phyloP scores from a whole-genome alignment of 2,113 vertebrate genomes.

The Rhodinocichla rosea region DNA sequence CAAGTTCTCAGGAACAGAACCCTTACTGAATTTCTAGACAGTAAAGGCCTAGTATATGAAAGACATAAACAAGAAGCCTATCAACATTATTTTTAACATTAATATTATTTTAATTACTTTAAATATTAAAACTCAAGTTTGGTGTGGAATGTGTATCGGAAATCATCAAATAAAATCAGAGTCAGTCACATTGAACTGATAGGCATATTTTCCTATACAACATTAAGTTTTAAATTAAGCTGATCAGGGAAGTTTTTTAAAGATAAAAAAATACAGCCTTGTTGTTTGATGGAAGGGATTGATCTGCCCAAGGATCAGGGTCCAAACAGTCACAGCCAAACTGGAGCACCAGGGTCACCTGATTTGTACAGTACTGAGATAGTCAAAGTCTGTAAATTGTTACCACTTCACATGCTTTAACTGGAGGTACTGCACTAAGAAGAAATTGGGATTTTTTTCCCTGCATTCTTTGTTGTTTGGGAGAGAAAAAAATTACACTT shows the following conservation, averaged over 20 bases:
- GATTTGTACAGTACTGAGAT: neutral
- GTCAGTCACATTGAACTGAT: neutral
- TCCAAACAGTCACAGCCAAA: neutral
- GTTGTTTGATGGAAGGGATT: neutral
- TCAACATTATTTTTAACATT: neutral
- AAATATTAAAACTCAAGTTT: neutral
- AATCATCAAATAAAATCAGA: neutral
- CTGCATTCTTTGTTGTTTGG: neutral
- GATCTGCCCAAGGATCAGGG: neutral
- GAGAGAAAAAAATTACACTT: neutral
- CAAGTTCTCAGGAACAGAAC: neutral
- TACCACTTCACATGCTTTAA: neutral
- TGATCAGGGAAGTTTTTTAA: neutral
- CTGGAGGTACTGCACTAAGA: neutral
- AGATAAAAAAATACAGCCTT: neutral
- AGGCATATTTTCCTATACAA: neutral
- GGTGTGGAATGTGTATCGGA: neutral
- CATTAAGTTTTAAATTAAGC: neutral
- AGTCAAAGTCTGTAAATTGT: neutral
- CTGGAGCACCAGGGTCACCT: neutral
- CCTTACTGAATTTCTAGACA: neutral
- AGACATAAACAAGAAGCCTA: neutral
- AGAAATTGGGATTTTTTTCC: neutral
- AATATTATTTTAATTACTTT: neutral
- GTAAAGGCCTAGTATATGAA: neutral